Conservation (phyloP, 1,140 invertebrate genomes). For the Batillaria attramentaria region DNA sequence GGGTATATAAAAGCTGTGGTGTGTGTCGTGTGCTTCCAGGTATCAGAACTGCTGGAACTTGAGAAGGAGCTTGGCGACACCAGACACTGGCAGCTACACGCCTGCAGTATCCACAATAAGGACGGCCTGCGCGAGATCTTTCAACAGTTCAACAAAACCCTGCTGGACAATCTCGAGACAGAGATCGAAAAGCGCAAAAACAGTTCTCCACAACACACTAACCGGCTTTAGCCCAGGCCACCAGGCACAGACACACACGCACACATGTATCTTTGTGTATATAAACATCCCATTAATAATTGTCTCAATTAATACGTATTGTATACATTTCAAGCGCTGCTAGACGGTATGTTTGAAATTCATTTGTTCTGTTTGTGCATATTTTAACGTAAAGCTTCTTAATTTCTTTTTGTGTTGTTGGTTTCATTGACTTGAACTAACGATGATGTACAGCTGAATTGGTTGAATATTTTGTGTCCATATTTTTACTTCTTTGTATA, state of each 20-base stretch:
- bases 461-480: too few species aligned
- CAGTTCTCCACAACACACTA: constrained; percentile 30
- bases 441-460: too few species aligned
- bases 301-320: too few species aligned
- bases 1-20: neutral
- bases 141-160: constrained; percentile 50
- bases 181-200: constrained; percentile 35
- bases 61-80: constrained; percentile 40
- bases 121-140: constrained; percentile 51
- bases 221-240: neutral
- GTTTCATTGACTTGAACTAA: too few species aligned
- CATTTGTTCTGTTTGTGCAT: too few species aligned
- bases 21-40: constrained; percentile 37
- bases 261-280: neutral
- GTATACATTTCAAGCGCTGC: too few species aligned
- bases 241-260: neutral
- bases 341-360: too few species aligned
- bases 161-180: constrained; percentile 44
- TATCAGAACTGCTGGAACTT: constrained; percentile 51
- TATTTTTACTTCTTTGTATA: too few species aligned
- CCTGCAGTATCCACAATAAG: constrained; percentile 51
- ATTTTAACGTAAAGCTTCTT: too few species aligned
- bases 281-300: too few species aligned
- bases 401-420: too few species aligned
- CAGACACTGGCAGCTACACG: constrained; percentile 52